Percentiles rank a stretch among this genome's conserved stretches.
phyloP scores from a whole-genome alignment of 1,140 invertebrate species.

The Drosophila burlai region DNA sequence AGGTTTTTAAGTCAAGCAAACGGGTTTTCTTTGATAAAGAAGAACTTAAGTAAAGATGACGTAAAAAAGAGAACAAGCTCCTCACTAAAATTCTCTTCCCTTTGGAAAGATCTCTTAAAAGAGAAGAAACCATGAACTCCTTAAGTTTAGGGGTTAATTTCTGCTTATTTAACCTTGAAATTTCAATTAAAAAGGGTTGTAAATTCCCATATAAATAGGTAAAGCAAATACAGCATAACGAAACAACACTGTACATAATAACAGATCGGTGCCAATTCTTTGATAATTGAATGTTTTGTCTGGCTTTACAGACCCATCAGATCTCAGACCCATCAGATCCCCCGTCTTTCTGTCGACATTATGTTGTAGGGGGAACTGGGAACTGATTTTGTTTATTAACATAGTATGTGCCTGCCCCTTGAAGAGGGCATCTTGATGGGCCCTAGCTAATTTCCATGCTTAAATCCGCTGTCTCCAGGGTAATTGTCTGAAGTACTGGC shows the following conservation, averaged over 20 bases:
- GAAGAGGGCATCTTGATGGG: conserved; percentile 30
- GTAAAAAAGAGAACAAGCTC: conserved; percentile 4
- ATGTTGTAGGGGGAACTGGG: not conserved
- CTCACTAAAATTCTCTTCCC: not conserved
- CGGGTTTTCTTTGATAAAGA: conserved; percentile 24
- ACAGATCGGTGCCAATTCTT: not conserved
- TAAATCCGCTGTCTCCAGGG: conserved; percentile 24
- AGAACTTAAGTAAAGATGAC: conserved; percentile 15
- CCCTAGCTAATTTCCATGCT: conserved; percentile 23
- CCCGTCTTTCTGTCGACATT: not conserved
- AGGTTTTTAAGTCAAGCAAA: conserved; percentile 16
- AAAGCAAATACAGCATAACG: not conserved
- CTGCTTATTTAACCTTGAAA: conserved; percentile 2
- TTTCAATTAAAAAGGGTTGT: conserved; percentile 12
- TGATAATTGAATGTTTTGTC: conserved; percentile 28
- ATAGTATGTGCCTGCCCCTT: conserved; percentile 6
- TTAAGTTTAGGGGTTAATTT: not conserved
- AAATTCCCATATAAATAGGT: not conserved
- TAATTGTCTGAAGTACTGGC: conserved; percentile 31
- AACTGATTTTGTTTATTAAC: conserved; percentile 18
- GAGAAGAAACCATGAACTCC: not conserved
- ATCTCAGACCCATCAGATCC: too few species aligned
- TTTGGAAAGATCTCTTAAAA: not conserved
- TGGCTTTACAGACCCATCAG: not conserved
- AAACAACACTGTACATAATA: not conserved